Percentiles rank a stretch among this genome's conserved stretches.
phyloP scores from a whole-genome alignment of 2,797 vertebrate genomes.

The Darevskia mixta region DNA sequence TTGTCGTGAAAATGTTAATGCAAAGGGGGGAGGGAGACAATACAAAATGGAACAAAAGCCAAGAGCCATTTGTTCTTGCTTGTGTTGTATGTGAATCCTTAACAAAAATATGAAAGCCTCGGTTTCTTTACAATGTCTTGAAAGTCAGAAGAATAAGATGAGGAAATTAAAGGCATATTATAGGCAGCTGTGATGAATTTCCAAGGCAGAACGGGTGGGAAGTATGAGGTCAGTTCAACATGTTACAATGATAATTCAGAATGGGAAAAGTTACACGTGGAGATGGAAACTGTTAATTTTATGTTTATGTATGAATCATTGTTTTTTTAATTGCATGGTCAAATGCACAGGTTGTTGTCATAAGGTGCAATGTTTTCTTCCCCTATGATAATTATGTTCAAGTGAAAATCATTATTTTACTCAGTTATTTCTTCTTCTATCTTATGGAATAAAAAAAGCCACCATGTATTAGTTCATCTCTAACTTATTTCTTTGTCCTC shows the following conservation, averaged over 20 bases:
- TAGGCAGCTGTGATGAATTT: not conserved
- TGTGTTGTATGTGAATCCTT: not conserved
- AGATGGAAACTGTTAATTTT: not conserved
- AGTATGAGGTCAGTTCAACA: not conserved
- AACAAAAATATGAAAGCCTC: not conserved
- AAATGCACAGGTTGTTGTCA: not conserved
- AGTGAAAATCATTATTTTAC: not conserved
- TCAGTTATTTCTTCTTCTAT: not conserved
- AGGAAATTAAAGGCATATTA: not conserved
- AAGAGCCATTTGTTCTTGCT: not conserved
- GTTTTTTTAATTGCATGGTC: not conserved
- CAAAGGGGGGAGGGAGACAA: not conserved
- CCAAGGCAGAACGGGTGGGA: not conserved
- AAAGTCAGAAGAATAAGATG: constrained; percentile 14
- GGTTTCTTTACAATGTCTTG: not conserved
- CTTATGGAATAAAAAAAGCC: no score
- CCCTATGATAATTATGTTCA: not conserved
- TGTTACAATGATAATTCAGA: not conserved
- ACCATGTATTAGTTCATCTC: not conserved
- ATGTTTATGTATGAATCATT: not conserved
- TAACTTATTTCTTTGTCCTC: not conserved
- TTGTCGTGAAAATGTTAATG: not conserved
- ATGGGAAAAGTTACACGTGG: not conserved
- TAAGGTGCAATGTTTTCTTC: not conserved
- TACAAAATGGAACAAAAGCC: not conserved